phyloP scores from a whole-genome alignment of 2,888 invertebrate species.

The Cephus nigrinus region DNA sequence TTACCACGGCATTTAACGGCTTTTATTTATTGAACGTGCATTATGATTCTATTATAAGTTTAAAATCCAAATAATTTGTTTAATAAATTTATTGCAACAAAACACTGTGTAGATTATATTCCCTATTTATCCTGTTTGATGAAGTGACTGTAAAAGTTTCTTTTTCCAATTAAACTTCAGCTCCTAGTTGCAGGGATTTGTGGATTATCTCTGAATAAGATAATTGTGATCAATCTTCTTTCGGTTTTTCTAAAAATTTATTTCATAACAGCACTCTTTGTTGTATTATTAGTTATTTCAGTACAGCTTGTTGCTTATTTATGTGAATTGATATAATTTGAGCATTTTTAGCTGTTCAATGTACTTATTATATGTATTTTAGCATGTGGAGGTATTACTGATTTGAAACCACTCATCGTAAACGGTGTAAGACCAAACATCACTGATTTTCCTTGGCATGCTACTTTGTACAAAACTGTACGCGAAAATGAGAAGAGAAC shows the following conservation, averaged over 20 bases:
- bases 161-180: background rate
- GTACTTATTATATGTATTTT: slow-evolving; percentile 31
- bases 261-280: background rate
- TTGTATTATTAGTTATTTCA: background rate
- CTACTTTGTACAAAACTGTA: slow-evolving; percentile 50
- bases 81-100: background rate
- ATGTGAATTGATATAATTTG: background rate
- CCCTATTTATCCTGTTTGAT: background rate
- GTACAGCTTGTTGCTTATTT: background rate
- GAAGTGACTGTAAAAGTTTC: background rate
- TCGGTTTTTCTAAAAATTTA: background rate
- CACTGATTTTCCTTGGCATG: slow-evolving; percentile 64
- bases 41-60: background rate
- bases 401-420: slow-evolving; percentile 44
- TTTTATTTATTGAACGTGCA: background rate
- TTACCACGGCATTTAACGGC: background rate
- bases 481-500: slow-evolving; percentile 30
- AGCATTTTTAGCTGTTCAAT: background rate
- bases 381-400: slow-evolving; percentile 55
- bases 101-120: background rate
- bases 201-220: background rate
- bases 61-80: background rate
- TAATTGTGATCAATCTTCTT: background rate
- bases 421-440: slow-evolving; percentile 47
- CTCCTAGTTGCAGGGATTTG: background rate